Conservation (phyloP, 2,113 vertebrate genomes). For the Phainopepla nitens region DNA sequence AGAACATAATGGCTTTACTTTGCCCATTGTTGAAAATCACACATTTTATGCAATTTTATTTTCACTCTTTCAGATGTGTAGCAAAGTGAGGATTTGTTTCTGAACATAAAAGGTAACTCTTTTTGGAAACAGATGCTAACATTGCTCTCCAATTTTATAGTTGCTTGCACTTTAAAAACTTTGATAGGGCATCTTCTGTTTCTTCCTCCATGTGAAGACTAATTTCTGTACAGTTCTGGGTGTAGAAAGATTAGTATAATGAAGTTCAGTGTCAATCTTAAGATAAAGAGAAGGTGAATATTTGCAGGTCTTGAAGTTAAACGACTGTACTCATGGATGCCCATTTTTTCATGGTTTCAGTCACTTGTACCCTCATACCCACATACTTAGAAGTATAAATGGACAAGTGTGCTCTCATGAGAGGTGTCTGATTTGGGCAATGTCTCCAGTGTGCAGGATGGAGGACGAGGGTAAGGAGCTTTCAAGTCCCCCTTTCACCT, state of each 20-base stretch:
- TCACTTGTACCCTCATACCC: not conserved
- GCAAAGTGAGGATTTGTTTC: not conserved
- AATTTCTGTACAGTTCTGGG: not conserved
- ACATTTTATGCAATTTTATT: not conserved
- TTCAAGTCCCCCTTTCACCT: not conserved
- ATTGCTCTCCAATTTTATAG: not conserved
- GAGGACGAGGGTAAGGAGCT: not conserved
- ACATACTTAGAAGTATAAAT: not conserved
- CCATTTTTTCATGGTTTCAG: not conserved
- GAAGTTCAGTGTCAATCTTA: not conserved
- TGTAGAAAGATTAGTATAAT: not conserved
- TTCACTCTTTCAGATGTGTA: not conserved
- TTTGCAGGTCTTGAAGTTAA: not conserved
- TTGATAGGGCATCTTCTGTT: not conserved
- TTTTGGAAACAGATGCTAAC: not conserved
- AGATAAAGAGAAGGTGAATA: not conserved
- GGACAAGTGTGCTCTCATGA: rapidly evolving
- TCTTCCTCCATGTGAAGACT: not conserved
- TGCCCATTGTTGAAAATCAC: not conserved
- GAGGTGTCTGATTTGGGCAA: not conserved
- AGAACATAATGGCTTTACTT: not conserved
- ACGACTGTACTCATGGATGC: not conserved
- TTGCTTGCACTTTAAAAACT: not conserved
- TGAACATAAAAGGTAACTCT: not conserved
- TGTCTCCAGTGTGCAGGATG: not conserved